Percentiles rank a stretch among this genome's conserved stretches.
Evolutionary conservation across 2,888 invertebrate species (phyloP).

Genomic region (Agapostemon virescens): DNA sequence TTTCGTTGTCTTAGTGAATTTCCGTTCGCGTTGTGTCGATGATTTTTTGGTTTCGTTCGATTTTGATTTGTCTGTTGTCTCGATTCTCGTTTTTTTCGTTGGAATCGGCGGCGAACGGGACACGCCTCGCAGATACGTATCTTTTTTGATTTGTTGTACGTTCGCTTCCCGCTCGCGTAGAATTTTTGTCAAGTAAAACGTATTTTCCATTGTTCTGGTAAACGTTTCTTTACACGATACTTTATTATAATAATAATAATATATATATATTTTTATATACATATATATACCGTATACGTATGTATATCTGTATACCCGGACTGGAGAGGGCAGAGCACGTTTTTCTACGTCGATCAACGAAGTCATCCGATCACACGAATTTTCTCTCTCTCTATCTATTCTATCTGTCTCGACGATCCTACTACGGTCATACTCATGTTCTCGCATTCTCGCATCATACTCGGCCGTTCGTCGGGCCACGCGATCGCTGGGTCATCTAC

Average conservation of each 20-base stretch:
- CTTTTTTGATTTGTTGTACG: background rate
- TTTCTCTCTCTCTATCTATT: conserved; percentile 11
- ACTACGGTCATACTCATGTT: conserved; percentile 32
- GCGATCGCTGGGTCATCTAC: background rate
- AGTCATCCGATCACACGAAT: conserved; percentile 60
- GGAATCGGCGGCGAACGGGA: conserved; percentile 63
- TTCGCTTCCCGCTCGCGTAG: conserved; percentile 59
- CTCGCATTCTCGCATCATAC: background rate
- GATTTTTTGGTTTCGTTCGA: background rate
- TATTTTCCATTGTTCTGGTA: conserved; percentile 26
- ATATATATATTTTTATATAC: too few species aligned
- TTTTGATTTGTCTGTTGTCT: conserved; percentile 5
- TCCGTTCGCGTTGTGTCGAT: conserved; percentile 26
- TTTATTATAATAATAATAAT: too few species aligned
- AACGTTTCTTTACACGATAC: conserved; percentile 36
- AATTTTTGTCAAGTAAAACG: conserved; percentile 11
- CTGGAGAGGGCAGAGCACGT: conserved; percentile 78
- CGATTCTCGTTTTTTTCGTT: conserved; percentile 35
- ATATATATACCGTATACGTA: conserved; percentile 12
- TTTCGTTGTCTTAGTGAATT: background rate
- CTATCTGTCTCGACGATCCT: conserved; percentile 25
- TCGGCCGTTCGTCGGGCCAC: conserved; percentile 9
- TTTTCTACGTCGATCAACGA: conserved; percentile 54
- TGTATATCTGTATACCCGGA: conserved; percentile 69
- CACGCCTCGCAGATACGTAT: conserved; percentile 60